These are phyloP conservation scores for Manis pentadactyla DNA, from an alignment of 2,797 vertebrate genomes.

Conservation along the genomic window DNA sequence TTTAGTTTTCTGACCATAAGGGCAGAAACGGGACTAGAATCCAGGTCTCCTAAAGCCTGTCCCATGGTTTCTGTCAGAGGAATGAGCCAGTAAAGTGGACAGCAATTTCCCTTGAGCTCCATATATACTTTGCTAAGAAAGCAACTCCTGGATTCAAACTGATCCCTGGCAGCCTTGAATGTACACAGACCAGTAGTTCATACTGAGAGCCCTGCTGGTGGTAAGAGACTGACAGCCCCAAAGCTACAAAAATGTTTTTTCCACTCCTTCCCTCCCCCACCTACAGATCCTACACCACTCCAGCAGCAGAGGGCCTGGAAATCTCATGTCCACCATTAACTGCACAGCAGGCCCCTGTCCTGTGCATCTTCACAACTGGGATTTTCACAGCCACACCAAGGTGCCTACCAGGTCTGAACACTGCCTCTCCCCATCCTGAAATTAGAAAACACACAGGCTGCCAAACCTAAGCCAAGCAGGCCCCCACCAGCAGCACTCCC, in stretches of 20 bases:
- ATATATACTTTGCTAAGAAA: background rate
- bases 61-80: background rate
- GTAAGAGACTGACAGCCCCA: background rate
- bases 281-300: background rate
- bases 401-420: background rate
- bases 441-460: background rate
- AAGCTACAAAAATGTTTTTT: background rate
- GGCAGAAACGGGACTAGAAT: background rate
- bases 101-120: background rate
- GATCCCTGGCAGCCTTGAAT: background rate
- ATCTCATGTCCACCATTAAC: background rate
- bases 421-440: background rate
- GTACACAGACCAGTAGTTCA: background rate
- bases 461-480: background rate
- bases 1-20: background rate
- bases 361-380: rapidly evolving
- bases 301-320: background rate
- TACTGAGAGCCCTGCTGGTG: background rate
- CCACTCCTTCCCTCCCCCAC: too few species aligned
- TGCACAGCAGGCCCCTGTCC: background rate
- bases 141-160: background rate
- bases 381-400: background rate
- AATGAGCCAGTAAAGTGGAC: background rate
- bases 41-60: background rate
- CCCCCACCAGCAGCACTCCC: background rate